phyloP scores from a whole-genome alignment of 1,140 invertebrate genomes.

The Zaprionus camerounensis region DNA sequence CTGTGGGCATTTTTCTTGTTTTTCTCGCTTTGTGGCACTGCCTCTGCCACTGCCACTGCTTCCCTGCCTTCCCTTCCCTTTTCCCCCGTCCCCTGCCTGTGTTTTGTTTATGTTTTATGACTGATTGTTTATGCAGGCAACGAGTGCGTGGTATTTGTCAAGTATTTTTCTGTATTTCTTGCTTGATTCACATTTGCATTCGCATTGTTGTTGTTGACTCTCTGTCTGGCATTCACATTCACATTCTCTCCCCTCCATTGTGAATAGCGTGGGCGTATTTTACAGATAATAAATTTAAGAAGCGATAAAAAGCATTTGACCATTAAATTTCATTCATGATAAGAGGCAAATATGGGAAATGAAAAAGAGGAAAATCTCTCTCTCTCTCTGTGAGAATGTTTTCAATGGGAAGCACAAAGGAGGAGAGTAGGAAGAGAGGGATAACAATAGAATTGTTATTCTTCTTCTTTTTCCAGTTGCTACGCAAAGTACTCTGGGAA shows the following conservation, averaged over 20 bases:
- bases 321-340: slow-evolving; percentile 60
- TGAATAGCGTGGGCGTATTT: slow-evolving; percentile 67
- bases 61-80: not conserved
- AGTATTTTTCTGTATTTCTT: slow-evolving; percentile 51
- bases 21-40: slow-evolving; percentile 12
- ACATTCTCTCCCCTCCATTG: slow-evolving; percentile 33
- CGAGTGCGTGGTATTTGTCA: slow-evolving; percentile 56
- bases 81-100: not conserved
- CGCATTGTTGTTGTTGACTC: slow-evolving; percentile 43
- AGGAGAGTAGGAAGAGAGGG: not conserved
- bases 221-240: slow-evolving; percentile 34
- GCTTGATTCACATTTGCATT: slow-evolving; percentile 45
- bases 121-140: slow-evolving; percentile 68
- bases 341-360: slow-evolving; percentile 54
- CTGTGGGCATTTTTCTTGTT: slow-evolving; percentile 41
- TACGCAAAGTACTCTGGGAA: slow-evolving; percentile 57
- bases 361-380: slow-evolving; percentile 35
- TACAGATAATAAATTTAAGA: slow-evolving; percentile 75
- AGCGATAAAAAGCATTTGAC: slow-evolving; percentile 67
- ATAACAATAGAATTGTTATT: slow-evolving; percentile 35
- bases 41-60: slow-evolving; percentile 21
- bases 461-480: slow-evolving; percentile 20
- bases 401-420: slow-evolving; percentile 34
- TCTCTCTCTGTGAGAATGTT: slow-evolving; percentile 19
- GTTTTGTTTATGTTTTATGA: slow-evolving; percentile 68